A percentile compares a stretch with the other conserved stretches of the same genome.
Conservation (phyloP, 2,797 vertebrate species). For the Neosilurus hyrtlii region DNA sequence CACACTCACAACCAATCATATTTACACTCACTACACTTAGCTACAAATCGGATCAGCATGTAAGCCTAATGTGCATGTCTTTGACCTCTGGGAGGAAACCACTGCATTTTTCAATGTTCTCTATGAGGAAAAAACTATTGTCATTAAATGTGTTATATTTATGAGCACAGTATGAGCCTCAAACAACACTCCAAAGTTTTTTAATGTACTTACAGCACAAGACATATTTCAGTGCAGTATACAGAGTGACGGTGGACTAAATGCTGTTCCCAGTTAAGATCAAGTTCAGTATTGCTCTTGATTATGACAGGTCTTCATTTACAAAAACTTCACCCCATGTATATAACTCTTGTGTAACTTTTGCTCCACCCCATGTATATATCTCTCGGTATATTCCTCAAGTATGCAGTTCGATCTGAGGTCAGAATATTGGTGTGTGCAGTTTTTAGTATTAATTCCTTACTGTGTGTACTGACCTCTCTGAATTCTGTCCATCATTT, state of each 20-base stretch:
- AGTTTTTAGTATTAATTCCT: not conserved
- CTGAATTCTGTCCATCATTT: not conserved
- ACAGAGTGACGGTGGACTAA: not conserved
- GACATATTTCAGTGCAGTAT: not conserved
- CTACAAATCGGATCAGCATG: no score
- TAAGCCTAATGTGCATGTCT: no score
- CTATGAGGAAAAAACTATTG: not conserved
- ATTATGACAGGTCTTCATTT: not conserved
- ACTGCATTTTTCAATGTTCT: not conserved
- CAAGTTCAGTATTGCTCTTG: not conserved
- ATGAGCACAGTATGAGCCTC: not conserved
- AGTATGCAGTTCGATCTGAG: not conserved
- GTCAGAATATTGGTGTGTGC: not conserved
- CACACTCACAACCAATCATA: no score
- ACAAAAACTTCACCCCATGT: not conserved
- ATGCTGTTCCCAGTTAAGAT: not conserved
- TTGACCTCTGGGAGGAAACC: no score
- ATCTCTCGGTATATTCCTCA: not conserved
- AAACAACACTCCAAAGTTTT: not conserved
- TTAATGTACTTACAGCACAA: not conserved
- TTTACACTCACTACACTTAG: no score
- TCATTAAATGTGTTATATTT: not conserved
- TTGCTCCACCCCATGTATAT: no score
- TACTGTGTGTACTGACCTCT: not conserved
- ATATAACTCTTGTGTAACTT: not conserved